These are phyloP conservation scores for Fragum fragum DNA, from an alignment of 2,888 invertebrate genomes.

Conservation along the genomic window DNA sequence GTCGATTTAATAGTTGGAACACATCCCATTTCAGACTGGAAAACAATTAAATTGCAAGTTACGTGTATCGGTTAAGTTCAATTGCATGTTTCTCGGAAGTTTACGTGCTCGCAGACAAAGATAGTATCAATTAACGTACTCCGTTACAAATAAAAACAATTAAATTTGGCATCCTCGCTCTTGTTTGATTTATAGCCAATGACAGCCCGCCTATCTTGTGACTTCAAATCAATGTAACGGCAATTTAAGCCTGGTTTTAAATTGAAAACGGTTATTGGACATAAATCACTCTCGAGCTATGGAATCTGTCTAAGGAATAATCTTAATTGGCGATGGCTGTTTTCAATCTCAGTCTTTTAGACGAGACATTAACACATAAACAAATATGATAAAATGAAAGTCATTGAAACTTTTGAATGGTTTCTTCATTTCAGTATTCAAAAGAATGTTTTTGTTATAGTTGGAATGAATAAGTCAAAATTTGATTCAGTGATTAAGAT, in stretches of 20 bases:
- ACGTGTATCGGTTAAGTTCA: neutral
- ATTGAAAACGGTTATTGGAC: slow-evolving; percentile 6
- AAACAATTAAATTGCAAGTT: neutral
- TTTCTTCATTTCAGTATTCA: no score
- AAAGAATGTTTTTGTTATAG: no score
- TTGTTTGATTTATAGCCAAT: slow-evolving; percentile 13
- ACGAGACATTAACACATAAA: neutral
- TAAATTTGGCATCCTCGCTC: slow-evolving; percentile 21
- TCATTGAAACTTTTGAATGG: no score
- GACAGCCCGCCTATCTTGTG: slow-evolving; percentile 11
- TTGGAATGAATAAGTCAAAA: no score
- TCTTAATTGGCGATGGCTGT: neutral
- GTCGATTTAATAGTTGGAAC: neutral
- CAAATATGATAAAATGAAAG: no score
- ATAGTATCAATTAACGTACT: slow-evolving; percentile 8
- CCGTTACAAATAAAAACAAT: slow-evolving; percentile 22
- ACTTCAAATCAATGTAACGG: neutral
- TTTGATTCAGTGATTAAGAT: no score
- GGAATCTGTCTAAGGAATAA: neutral
- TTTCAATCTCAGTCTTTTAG: neutral
- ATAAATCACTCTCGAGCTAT: neutral
- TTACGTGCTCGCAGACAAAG: neutral
- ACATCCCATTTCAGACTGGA: neutral
- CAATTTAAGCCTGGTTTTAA: neutral
- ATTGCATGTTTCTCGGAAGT: slow-evolving; percentile 2